phyloP scores from a whole-genome alignment of 1,140 invertebrate species.

The Brachionus manjavacas region DNA sequence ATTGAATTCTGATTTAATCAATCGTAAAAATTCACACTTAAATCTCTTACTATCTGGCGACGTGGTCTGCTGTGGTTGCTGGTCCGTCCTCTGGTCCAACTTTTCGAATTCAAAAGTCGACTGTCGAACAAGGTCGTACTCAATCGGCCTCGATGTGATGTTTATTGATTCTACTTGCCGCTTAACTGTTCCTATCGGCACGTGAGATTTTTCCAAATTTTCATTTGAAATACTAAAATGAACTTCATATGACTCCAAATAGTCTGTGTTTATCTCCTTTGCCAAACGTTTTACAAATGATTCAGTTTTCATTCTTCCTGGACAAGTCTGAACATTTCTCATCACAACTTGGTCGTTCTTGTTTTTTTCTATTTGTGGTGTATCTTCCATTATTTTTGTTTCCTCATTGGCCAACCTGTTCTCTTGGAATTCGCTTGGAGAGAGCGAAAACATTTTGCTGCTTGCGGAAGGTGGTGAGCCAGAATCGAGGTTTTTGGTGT shows the following conservation, averaged over 20 bases:
- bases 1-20: background rate
- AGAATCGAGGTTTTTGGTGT: background rate
- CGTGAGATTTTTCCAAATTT: background rate
- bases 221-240: slow-evolving; percentile 21
- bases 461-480: background rate
- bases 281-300: background rate
- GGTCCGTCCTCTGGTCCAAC: background rate
- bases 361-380: background rate
- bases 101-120: slow-evolving; percentile 6
- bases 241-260: background rate
- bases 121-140: background rate
- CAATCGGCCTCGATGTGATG: slow-evolving; percentile 27
- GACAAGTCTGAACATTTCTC: slow-evolving; percentile 9
- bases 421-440: background rate
- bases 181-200: slow-evolving; percentile 15
- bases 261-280: background rate
- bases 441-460: background rate
- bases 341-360: background rate
- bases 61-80: background rate
- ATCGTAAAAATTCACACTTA: slow-evolving; percentile 37
- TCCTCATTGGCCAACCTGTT: background rate
- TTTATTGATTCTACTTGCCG: slow-evolving; percentile 34
- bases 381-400: background rate
- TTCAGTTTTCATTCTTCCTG: background rate
- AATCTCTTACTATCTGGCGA: slow-evolving; percentile 23